Evolutionary conservation across 2,797 vertebrate genomes (phyloP), one percentile per base, ranked within the genome.

Genomic region (Sphenodon punctatus): DNA sequence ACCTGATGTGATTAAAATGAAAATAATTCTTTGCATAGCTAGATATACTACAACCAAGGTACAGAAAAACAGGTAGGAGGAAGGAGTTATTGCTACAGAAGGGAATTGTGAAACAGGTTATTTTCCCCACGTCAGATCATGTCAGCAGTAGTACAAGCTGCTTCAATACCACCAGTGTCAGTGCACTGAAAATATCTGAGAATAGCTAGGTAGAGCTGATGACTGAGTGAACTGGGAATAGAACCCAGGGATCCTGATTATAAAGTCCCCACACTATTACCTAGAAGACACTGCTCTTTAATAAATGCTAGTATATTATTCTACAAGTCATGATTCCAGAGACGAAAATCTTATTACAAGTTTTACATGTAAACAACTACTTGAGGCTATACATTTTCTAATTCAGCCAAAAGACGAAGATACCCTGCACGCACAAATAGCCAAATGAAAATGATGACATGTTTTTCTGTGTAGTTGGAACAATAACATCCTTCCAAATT

Each of bases 301-400:
- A 69, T 55, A 25, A 90, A 82, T 32, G 51, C 34, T 85, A 61
- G 68, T 45, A 75, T 32, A 68, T 66, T 61, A 58, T 15, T 67
- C 64, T 45, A 67, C 25, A 67, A 32, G 53, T 72, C 67, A n/a
- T 63, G 73, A 75, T 46, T 30, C n/a, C 19, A 60, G 56, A 66
- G n/a, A 64, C 56, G 82, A 70, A 22, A 25, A n/a, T n/a, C n/a
- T 42, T 63, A 82, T 78, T 72, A 85, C 78, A 36, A 64, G 64
- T 79, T 34, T 86, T 84, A 76, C 82, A 87, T 84, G 71, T 73
- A 85, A 89, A 92, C 85, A 78, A 14, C 32, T 86, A 64, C 60
- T n/a, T 69, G 80, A 60, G 5, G 27, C 3, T 75, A 2, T 60
- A 76, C 86, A 77, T 12, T 61, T 84, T 89, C 77, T 90, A n/a